Conservation (phyloP, 2,113 vertebrate species). For the Hirundichthys speculiger region DNA sequence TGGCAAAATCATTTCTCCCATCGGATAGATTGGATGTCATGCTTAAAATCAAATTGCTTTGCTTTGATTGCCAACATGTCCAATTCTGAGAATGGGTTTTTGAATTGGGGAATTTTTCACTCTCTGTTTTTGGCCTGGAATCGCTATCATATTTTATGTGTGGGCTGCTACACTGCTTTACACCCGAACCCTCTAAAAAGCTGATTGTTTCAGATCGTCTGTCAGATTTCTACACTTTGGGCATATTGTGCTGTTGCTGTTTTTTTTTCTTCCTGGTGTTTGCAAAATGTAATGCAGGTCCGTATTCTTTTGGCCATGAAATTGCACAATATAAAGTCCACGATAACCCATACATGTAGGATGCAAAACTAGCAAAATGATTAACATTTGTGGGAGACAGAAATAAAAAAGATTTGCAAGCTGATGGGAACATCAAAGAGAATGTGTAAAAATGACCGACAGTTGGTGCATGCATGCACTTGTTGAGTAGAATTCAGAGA, state of each 20-base stretch:
- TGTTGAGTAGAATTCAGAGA: neutral
- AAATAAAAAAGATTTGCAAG: neutral
- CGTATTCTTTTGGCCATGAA: conserved; percentile 43
- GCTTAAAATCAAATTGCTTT: neutral
- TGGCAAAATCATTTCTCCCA: too few species aligned
- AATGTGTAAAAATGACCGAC: conserved; percentile 2
- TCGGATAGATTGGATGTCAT: too few species aligned
- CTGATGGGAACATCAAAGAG: too few species aligned
- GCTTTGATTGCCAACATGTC: conserved; percentile 24
- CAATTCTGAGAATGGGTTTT: conserved; percentile 3
- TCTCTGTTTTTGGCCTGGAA: neutral
- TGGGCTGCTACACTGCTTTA: neutral
- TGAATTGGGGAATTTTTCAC: neutral
- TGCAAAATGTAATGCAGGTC: conserved; percentile 29
- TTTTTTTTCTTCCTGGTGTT: conserved; percentile 23
- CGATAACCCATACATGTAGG: conserved; percentile 33
- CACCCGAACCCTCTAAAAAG: conserved; percentile 27
- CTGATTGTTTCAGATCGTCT: conserved; percentile 14
- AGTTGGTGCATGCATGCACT: neutral
- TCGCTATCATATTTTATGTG: neutral
- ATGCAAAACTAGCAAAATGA: conserved; percentile 38
- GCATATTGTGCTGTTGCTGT: conserved; percentile 34
- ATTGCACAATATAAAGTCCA: conserved; percentile 41
- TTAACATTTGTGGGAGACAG: conserved; percentile 39
- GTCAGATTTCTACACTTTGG: conserved; percentile 25